These are phyloP conservation scores for Andrena bicolor DNA, from an alignment of 2,888 invertebrate species.

Conservation along the genomic window DNA sequence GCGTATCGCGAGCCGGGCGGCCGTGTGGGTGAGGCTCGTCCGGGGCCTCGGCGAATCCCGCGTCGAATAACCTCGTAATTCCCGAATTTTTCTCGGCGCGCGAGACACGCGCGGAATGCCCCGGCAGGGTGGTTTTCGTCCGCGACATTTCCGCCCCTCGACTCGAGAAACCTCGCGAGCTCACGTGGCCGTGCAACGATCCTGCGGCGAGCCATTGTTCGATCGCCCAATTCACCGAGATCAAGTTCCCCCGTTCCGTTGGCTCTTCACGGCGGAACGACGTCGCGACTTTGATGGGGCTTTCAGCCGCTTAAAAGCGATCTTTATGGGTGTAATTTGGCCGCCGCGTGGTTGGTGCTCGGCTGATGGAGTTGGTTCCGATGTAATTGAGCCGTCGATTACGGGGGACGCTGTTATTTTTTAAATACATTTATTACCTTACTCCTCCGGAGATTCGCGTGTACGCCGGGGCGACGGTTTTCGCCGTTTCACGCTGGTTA, in stretches of 20 bases:
- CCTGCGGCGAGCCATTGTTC: too few species aligned
- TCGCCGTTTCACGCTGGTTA: too few species aligned
- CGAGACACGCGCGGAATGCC: constrained; percentile 32
- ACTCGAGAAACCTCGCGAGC: not conserved
- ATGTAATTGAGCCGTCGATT: constrained; percentile 34
- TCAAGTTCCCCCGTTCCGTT: constrained; percentile 14
- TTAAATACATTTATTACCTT: not conserved
- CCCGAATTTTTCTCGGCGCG: constrained; percentile 28
- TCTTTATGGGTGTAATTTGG: constrained; percentile 35
- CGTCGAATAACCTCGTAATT: constrained; percentile 59
- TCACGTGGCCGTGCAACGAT: too few species aligned
- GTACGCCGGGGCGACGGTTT: not conserved
- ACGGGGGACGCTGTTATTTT: constrained; percentile 22
- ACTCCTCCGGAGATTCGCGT: not conserved
- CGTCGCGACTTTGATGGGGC: constrained; percentile 33
- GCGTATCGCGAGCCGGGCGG: not conserved
- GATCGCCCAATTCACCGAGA: not conserved
- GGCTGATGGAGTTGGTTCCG: constrained; percentile 16
- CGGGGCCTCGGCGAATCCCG: constrained; percentile 13
- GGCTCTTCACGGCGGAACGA: constrained; percentile 17
- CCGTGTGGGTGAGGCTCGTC: constrained; percentile 36
- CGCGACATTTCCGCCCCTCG: constrained; percentile 13
- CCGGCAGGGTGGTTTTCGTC: constrained; percentile 14
- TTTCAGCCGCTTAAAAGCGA: constrained; percentile 29
- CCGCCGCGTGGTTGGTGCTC: constrained; percentile 9